Percentiles rank a stretch among this genome's conserved stretches.
Conservation (phyloP, 2,797 vertebrate species). For the Lutjanus argentimaculatus region DNA sequence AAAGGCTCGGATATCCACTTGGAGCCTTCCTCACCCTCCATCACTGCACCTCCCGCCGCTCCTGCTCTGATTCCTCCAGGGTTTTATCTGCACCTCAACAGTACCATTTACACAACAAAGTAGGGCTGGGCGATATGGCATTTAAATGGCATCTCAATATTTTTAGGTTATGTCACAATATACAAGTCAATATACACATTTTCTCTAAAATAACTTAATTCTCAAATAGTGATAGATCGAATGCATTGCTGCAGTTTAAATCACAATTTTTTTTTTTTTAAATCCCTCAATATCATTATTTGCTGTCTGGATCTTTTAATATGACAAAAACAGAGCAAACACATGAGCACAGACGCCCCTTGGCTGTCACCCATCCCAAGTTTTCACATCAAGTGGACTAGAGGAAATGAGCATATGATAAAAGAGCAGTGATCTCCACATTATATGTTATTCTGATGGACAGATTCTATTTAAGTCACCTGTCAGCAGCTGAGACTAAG, state of each 20-base stretch:
- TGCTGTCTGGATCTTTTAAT: conserved; percentile 9
- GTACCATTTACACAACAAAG: conserved; percentile 10
- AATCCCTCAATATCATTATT: no score
- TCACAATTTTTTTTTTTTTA: no score
- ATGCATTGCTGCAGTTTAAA: no score
- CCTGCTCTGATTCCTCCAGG: conserved; percentile 34
- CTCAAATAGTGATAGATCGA: no score
- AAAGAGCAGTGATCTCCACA: conserved; percentile 48
- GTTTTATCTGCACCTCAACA: conserved; percentile 40
- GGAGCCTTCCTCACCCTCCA: conserved; percentile 59
- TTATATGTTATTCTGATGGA: conserved; percentile 69
- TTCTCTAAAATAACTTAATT: no score
- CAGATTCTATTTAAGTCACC: conserved; percentile 76
- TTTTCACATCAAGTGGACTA: conserved; percentile 48
- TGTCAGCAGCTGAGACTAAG: conserved; percentile 75
- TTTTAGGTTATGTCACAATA: no score
- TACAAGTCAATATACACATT: no score
- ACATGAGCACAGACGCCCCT: conserved; percentile 2
- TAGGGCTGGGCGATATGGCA: not conserved
- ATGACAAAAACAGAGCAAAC: conserved; percentile 41
- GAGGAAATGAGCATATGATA: conserved; percentile 62
- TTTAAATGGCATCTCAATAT: no score
- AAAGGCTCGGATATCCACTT: conserved; percentile 67
- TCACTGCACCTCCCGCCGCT: conserved; percentile 45
- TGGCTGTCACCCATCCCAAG: conserved; percentile 39